phyloP scores from a whole-genome alignment of 2,888 invertebrate species.

The Entomobrya multifasciata region DNA sequence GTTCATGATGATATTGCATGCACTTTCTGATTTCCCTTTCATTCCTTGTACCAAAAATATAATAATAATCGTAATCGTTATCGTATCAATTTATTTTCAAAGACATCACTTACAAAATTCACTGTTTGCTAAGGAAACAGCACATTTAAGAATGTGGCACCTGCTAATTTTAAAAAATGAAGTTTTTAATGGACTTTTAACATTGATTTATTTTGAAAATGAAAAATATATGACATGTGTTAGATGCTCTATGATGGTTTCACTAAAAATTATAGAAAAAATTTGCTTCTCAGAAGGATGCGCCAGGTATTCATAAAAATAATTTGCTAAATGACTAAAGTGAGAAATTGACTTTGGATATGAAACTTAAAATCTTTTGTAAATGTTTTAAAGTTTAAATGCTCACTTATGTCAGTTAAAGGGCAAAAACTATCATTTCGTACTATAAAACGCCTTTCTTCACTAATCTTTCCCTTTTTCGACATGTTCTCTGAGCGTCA shows the following conservation, averaged over 20 bases:
- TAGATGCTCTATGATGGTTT: constrained; percentile 55
- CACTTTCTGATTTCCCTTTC: constrained; percentile 73
- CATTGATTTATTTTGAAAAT: constrained; percentile 58
- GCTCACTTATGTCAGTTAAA: not conserved
- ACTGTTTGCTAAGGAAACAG: constrained; percentile 10
- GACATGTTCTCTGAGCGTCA: too few relatives aligned
- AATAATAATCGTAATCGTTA: constrained; percentile 55
- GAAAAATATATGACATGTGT: constrained; percentile 38
- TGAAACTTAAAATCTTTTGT: too few relatives aligned
- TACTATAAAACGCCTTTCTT: too few relatives aligned
- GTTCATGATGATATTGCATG: constrained; percentile 56
- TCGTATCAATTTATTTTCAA: constrained; percentile 32
- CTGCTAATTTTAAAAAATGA: constrained; percentile 40
- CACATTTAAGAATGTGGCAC: not conserved
- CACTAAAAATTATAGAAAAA: constrained; percentile 19
- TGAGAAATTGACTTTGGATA: too few relatives aligned
- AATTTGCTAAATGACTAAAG: too few relatives aligned
- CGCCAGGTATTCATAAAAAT: too few relatives aligned
- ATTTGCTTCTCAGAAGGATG: too few relatives aligned
- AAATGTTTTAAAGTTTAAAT: not conserved
- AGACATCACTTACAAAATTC: constrained; percentile 38
- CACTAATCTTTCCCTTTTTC: too few relatives aligned
- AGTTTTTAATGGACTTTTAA: constrained; percentile 59
- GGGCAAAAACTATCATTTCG: too few relatives aligned
- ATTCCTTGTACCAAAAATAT: constrained; percentile 50